Evolutionary conservation across 2,113 vertebrate genomes (phyloP).

Genomic region (Hystrix brachyura): DNA sequence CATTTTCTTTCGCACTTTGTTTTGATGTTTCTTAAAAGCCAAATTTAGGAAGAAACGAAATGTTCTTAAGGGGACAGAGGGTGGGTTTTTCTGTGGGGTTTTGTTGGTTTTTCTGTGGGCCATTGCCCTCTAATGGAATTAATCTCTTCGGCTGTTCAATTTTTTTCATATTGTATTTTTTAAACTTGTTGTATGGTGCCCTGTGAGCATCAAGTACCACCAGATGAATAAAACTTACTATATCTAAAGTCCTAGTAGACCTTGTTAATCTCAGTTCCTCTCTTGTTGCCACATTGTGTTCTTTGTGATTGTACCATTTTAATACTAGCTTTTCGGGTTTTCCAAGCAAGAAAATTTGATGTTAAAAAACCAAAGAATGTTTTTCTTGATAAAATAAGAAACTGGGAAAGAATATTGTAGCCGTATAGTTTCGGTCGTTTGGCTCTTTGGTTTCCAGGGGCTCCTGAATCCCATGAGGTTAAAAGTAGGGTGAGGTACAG

Average conservation of each 20-base stretch:
- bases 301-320: slow-evolving; percentile 53
- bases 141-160: slow-evolving; percentile 80
- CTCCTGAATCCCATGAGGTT: neutral
- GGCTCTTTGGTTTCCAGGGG: neutral
- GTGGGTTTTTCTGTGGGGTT: slow-evolving; percentile 75
- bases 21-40: slow-evolving; percentile 76
- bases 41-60: slow-evolving; percentile 74
- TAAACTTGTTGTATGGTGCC: slow-evolving; percentile 83
- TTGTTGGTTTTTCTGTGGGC: slow-evolving; percentile 71
- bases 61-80: slow-evolving; percentile 71
- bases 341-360: neutral
- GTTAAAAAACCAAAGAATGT: neutral
- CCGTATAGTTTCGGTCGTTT: neutral
- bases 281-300: neutral
- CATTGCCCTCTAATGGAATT: slow-evolving; percentile 78
- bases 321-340: neutral
- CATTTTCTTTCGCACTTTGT: slow-evolving; percentile 72
- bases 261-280: slow-evolving; percentile 73
- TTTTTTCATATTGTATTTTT: slow-evolving; percentile 86
- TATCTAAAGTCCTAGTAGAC: slow-evolving; percentile 77
- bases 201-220: slow-evolving; percentile 81
- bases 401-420: neutral
- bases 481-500: neutral
- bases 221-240: slow-evolving; percentile 82
- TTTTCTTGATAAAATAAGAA: slow-evolving; percentile 37